These are phyloP conservation scores for Sycobia sp. DNA, from an alignment of 1,140 invertebrate genomes.

Conservation along the genomic window DNA sequence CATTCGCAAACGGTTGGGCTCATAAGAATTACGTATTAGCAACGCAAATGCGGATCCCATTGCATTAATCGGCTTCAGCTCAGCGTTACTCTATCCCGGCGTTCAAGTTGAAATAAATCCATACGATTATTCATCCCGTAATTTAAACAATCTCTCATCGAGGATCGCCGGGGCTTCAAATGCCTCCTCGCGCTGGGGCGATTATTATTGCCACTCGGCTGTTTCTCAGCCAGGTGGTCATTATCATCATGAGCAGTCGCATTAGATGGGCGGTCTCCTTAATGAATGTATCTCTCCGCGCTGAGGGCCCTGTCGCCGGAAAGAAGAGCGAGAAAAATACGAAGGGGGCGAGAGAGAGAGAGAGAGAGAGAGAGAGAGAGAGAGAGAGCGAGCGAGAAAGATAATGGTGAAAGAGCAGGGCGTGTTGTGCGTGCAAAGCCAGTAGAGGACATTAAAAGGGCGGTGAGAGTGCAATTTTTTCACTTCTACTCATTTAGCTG, in stretches of 20 bases:
- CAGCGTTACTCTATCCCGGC: not conserved
- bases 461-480: constrained; percentile 11
- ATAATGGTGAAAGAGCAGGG: not conserved
- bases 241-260: constrained; percentile 19
- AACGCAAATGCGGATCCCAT: no score
- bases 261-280: not conserved
- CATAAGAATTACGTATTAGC: no score
- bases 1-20: no score
- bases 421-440: constrained; percentile 28
- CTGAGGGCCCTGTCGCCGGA: not conserved
- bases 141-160: constrained; percentile 1
- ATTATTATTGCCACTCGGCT: no score
- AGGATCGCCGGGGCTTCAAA: not conserved
- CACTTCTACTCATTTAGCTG: no score
- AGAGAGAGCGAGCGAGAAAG: no score
- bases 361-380: no score
- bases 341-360: no score
- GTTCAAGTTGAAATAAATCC: not conserved
- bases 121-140: not conserved
- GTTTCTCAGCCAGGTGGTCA: constrained; percentile 4
- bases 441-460: constrained; percentile 12
- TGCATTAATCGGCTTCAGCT: constrained; percentile 2
- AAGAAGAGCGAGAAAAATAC: not conserved
- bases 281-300: constrained; percentile 8
- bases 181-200: no score